These are phyloP conservation scores for Lottia gigantea DNA, from an alignment of 2,888 invertebrate genomes.

Conservation along the genomic window DNA sequence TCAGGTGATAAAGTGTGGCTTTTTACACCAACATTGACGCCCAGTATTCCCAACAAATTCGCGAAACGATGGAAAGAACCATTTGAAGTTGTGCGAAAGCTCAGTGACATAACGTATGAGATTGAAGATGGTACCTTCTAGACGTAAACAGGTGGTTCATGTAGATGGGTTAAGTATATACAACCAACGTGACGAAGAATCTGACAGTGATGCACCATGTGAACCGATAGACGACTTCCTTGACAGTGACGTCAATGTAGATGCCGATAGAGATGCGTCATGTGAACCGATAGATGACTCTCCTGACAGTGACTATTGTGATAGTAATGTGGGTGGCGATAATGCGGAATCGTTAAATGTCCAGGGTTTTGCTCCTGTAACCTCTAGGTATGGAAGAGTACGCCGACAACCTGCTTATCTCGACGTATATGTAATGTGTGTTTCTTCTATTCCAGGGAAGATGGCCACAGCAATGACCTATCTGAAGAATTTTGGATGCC, in stretches of 20 bases:
- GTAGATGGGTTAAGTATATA: background rate
- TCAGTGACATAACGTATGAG: conserved; percentile 9
- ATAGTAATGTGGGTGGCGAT: too few relatives aligned
- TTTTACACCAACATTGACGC: background rate
- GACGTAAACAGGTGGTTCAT: background rate
- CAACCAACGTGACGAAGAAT: background rate
- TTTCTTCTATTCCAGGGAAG: background rate
- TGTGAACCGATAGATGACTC: too few relatives aligned
- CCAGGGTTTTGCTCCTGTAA: too few relatives aligned
- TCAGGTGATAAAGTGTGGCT: conserved; percentile 6
- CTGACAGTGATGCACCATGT: background rate
- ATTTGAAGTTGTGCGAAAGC: conserved; percentile 10
- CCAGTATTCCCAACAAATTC: conserved; percentile 13
- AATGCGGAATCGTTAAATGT: too few relatives aligned
- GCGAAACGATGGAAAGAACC: conserved; percentile 20
- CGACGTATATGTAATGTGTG: background rate
- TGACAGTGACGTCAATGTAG: too few relatives aligned
- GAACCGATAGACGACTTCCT: background rate
- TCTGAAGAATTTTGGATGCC: background rate
- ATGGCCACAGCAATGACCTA: background rate
- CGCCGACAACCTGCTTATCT: background rate
- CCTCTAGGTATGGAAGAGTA: too few relatives aligned
- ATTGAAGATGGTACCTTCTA: background rate
- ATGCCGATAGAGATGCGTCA: background rate
- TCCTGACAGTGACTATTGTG: too few relatives aligned